phyloP scores from a whole-genome alignment of 2,113 vertebrate genomes.

The Neoarius graeffei region DNA sequence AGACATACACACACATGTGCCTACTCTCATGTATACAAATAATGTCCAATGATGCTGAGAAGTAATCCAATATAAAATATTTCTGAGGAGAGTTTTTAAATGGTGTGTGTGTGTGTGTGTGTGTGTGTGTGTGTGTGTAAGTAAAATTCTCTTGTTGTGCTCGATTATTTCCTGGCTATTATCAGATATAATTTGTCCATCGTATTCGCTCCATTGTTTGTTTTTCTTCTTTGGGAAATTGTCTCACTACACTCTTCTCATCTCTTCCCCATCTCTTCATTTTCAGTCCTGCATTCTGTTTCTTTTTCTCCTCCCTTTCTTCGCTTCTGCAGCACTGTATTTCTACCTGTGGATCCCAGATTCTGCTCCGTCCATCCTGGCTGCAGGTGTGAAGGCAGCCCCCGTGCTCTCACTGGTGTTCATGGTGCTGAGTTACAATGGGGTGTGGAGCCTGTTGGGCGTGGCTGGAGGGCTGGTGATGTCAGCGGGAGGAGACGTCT shows the following conservation, averaged over 20 bases:
- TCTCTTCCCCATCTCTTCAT: constrained; percentile 25
- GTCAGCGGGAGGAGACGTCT: constrained; percentile 78
- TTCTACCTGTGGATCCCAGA: constrained; percentile 75
- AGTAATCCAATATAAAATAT: too few species aligned
- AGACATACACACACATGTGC: background rate
- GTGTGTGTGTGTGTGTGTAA: background rate
- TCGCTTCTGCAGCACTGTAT: constrained; percentile 63
- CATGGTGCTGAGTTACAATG: constrained; percentile 69
- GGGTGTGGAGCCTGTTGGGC: constrained; percentile 64
- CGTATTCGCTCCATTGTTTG: background rate
- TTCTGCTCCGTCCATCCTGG: constrained; percentile 57
- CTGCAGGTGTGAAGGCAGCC: constrained; percentile 74
- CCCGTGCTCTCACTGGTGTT: constrained; percentile 71
- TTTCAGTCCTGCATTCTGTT: constrained; percentile 69
- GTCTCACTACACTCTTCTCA: background rate
- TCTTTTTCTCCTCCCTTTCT: constrained; percentile 72
- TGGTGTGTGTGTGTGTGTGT: background rate
- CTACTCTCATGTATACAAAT: background rate
- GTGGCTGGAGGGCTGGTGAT: constrained; percentile 72
- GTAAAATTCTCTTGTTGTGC: background rate
- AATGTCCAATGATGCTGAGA: background rate
- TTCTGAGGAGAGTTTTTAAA: too few species aligned
- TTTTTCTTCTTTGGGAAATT: background rate
- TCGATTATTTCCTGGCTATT: background rate
- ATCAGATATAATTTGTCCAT: background rate